Percentiles rank a stretch among this genome's conserved stretches.
Conservation (phyloP, 2,797 vertebrate genomes). For the Trachurus trachurus region DNA sequence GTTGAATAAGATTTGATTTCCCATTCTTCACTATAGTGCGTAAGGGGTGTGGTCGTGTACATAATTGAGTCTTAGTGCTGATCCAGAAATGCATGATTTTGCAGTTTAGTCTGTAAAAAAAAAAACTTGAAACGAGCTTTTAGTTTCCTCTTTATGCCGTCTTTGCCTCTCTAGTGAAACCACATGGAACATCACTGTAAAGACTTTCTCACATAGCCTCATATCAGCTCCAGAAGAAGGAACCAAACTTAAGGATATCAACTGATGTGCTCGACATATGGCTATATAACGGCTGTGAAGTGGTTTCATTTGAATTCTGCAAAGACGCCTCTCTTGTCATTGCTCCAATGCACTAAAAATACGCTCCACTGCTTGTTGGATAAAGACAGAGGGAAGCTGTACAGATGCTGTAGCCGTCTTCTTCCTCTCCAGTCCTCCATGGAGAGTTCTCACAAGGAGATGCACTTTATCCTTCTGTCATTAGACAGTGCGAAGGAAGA, state of each 20-base stretch:
- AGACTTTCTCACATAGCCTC: conserved; percentile 21
- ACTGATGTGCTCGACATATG: conserved; percentile 49
- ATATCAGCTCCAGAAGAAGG: conserved; percentile 32
- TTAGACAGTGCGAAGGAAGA: conserved; percentile 21
- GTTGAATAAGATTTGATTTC: conserved; percentile 14
- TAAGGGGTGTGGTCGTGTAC: conserved; percentile 17
- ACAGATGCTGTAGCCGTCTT: conserved; percentile 35
- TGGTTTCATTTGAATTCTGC: conserved; percentile 60
- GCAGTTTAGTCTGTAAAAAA: conserved; percentile 30
- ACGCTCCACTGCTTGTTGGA: conserved; percentile 48
- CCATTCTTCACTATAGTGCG: conserved; percentile 3
- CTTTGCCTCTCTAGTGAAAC: conserved; percentile 53
- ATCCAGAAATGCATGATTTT: conserved; percentile 51
- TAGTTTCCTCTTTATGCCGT: conserved; percentile 39
- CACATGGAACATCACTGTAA: conserved; percentile 50
- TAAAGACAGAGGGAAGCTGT: conserved; percentile 24
- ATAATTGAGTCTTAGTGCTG: conserved; percentile 4
- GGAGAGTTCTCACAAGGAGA: conserved; percentile 48
- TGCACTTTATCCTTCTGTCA: conserved; percentile 30
- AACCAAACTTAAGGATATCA: conserved; percentile 29
- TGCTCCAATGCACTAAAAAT: conserved; percentile 57
- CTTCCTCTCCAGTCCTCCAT: conserved; percentile 33
- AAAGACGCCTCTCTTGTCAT: conserved; percentile 61
- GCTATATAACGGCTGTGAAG: conserved; percentile 43
- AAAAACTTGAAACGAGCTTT: conserved; percentile 58